Conservation (phyloP, 2,113 vertebrate species). For the Protobothrops flavoviridis region DNA sequence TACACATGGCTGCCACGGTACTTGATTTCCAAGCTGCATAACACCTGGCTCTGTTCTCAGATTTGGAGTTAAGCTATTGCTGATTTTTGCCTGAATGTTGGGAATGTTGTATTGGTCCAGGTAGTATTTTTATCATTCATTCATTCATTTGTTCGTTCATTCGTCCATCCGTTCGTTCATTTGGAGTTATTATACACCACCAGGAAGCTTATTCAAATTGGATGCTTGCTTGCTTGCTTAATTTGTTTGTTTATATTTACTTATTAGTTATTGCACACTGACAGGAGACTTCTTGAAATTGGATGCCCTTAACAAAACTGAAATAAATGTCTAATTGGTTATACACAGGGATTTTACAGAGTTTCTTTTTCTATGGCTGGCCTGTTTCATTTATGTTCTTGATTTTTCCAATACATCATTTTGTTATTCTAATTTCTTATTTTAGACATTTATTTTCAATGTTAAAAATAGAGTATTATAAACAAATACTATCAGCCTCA, state of each 20-base stretch:
- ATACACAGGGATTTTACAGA: background rate
- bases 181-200: background rate
- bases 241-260: background rate
- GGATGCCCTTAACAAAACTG: background rate
- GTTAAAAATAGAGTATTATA: background rate
- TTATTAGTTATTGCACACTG: background rate
- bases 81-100: background rate
- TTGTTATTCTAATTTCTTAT: background rate
- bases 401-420: background rate
- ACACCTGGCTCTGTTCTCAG: background rate
- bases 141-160: background rate
- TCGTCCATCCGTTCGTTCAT: background rate
- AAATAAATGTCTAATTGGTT: background rate
- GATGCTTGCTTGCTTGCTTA: background rate
- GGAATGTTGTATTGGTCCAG: background rate
- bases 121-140: background rate
- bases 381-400: background rate
- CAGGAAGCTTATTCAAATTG: background rate
- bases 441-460: background rate
- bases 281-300: background rate
- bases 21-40: background rate
- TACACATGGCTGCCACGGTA: background rate
- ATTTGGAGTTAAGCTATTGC: background rate
- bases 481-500: background rate
- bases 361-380: background rate